These are phyloP conservation scores for Philopotamus ludificatus DNA, from an alignment of 1,140 invertebrate species.

Conservation along the genomic window DNA sequence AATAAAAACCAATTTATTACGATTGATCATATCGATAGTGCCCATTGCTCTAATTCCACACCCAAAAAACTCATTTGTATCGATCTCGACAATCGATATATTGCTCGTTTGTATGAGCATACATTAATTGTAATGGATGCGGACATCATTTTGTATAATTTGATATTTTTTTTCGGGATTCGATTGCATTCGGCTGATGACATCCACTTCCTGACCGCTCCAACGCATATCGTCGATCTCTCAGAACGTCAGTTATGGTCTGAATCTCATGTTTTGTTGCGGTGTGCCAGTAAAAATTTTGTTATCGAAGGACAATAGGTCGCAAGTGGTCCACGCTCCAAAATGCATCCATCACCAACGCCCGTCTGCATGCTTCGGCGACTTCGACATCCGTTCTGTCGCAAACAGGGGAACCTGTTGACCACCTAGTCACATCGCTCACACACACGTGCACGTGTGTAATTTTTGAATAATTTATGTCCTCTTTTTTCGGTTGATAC, in stretches of 20 bases:
- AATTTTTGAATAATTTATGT: background rate
- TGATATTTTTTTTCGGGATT: too few species aligned
- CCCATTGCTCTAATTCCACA: constrained; percentile 24
- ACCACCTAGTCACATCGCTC: background rate
- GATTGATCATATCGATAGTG: constrained; percentile 23
- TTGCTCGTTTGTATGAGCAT: constrained; percentile 3
- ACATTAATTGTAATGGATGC: too few species aligned
- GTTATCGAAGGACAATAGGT: background rate
- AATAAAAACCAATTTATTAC: constrained; percentile 9
- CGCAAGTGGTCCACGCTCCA: constrained; percentile 6
- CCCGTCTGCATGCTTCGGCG: constrained; percentile 7
- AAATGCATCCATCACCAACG: constrained; percentile 5
- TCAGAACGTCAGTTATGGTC: background rate
- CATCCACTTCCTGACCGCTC: too few species aligned
- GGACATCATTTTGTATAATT: too few species aligned
- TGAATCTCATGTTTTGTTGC: background rate
- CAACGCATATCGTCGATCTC: too few species aligned
- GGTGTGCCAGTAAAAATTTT: background rate
- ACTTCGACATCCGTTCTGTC: constrained; percentile 9
- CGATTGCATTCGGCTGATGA: too few species aligned
- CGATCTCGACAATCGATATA: constrained; percentile 11
- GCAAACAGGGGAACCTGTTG: background rate
- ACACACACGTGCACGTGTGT: background rate
- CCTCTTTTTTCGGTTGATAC: background rate
- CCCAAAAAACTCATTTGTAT: constrained; percentile 29